Conservation (phyloP, 1,140 invertebrate species). For the Lerema accius region DNA sequence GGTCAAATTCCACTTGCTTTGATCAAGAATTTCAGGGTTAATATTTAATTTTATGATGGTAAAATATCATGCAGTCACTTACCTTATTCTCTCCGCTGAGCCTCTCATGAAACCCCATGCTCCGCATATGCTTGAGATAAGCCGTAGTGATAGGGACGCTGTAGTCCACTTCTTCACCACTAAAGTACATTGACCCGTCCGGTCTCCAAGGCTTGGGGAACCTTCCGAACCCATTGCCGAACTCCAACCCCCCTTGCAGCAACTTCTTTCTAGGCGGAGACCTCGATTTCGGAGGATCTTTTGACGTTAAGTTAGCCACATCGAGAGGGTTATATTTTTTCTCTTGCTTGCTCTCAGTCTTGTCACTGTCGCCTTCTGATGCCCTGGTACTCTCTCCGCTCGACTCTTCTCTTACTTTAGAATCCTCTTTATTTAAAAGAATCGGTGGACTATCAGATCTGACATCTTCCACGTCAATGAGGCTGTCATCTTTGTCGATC, state of each 20-base stretch:
- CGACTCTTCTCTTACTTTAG: constrained; percentile 51
- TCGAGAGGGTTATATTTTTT: constrained; percentile 87
- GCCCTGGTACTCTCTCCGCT: constrained; percentile 63
- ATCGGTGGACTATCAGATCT: constrained; percentile 61
- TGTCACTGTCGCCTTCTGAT: constrained; percentile 57
- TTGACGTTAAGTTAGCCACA: constrained; percentile 86
- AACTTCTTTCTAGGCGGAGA: constrained; percentile 79
- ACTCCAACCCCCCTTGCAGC: constrained; percentile 51
- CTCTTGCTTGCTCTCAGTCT: constrained; percentile 62
- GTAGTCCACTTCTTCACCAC: constrained; percentile 87
- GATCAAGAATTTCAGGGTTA: too few relatives aligned
- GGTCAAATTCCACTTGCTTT: too few relatives aligned
- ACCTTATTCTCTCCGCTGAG: constrained; percentile 84
- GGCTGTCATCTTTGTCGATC: constrained; percentile 75
- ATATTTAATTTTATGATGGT: too few relatives aligned
- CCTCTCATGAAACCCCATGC: constrained; percentile 84
- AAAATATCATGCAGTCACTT: constrained; percentile 41
- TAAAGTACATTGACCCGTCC: constrained; percentile 67
- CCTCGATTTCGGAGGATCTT: constrained; percentile 83
- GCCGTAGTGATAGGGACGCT: constrained; percentile 93
- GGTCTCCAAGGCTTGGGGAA: constrained; percentile 80
- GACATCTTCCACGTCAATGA: constrained; percentile 75
- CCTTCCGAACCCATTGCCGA: constrained; percentile 57
- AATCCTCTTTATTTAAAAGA: constrained; percentile 40
- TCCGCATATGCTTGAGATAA: constrained; percentile 91